Evolutionary conservation across 2,888 invertebrate species (phyloP), one percentile per base, ranked within the genome.

Genomic region (Caenorhabditis doughertyi): DNA sequence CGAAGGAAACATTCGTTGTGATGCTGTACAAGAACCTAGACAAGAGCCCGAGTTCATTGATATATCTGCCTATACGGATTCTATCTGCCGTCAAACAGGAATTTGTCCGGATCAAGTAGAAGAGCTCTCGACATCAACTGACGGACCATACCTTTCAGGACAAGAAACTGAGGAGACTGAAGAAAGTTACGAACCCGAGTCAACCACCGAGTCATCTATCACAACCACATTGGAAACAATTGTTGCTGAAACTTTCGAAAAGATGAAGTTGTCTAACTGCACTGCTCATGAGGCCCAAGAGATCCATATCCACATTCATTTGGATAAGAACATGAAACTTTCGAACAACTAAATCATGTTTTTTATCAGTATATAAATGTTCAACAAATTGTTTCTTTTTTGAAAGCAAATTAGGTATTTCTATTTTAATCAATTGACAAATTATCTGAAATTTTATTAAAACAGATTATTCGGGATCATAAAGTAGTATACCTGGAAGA

Each of bases 191-290:
- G 47, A 25, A n/a, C 25, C 23, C 7, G 32, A 55, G 16, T 4
- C 18, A 9, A 32, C 49, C 8, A 32, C 27, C 4, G 32, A 32
- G 9, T n/a, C 18, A 27, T 11, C 27, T 0, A 8, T 16, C 3
- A 32, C 55, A 13, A n/a, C 13, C 13, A 44, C 25, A 4, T 55
- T 55, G 18, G 64, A 74, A 42, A 16, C 49, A 1, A 47, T 74
- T 9, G 29, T 56, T 18, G 74, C 65, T n/a, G 74, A 74, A 47
- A 65, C 56, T 0, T 74, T 49, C 58, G 65, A 65, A 42, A 56
- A 49, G 56, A 35, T 65, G 58, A 56, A 49, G 18, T 25, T 74
- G 25, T 29, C 51, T 3, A 44, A 67, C 25, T 56, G 65, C 27
- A 25, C 29, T 3, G 16, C 21, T 2, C 2, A 29, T 13, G 47